Base-by-base conservation (phyloP, 2,888 invertebrate genomes). In the Sialis lutaria region DNA sequence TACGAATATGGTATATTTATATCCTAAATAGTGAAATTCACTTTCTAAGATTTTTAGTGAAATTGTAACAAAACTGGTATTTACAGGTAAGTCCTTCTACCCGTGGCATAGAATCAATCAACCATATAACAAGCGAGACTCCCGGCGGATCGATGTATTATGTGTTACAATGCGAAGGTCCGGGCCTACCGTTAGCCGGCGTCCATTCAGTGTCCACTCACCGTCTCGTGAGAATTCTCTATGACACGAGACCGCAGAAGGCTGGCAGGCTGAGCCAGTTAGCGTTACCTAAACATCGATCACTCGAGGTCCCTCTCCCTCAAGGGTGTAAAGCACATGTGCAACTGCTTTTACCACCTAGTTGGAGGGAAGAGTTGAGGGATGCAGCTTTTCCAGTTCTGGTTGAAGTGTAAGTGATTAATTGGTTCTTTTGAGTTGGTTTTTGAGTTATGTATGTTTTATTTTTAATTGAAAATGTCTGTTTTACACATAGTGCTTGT, bases 141-240 rank as follows among this genome's bases (percentile, higher is more conserved):
- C 34, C 45, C 32, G 53, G 54, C 30, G 60, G 56, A 48, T 57
- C 60, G 43, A 55, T 60, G 31, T 64, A 56, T 61, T 90, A 88
- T 64, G 88, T 89, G 55, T 73, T 92, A 55, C 80, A 86, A 60
- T 95, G 95, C 65, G 81, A 84, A 57, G 93, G 93, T n/a, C 92
- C 91, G 40, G 88, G 87, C 50, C 76, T 91, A 53, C 92, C 93
- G 50, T 73, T 87, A 56, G 85, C 85, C 42, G 86, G 77, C 30
- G 75, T 86, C 54, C 87, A 88, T 64, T 76, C 79, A 54, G 77
- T 79, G 57, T 73, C 72, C 56, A 79, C 79, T 43, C 85, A 87
- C 67, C 81, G 81, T 61, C 72, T 87, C 65, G 72, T 82, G 53
- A 75, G 81, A 64, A 74, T 84, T 57, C 70, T 87, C 54, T 87